Evolutionary conservation across 2,797 vertebrate genomes (phyloP).

Genomic region (Botia kubotai): DNA sequence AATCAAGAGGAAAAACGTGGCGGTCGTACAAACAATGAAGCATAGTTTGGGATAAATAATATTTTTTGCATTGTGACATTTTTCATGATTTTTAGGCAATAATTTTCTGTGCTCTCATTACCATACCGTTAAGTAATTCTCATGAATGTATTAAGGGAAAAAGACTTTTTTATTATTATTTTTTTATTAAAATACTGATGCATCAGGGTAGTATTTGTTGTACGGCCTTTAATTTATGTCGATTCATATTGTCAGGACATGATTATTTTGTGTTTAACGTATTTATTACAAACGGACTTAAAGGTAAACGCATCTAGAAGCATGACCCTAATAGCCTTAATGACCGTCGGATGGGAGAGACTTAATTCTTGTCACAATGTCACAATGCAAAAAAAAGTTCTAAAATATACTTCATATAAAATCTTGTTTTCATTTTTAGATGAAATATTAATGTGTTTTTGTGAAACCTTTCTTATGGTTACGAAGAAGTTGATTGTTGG

Average conservation of each 20-base stretch:
- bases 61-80: too few species aligned
- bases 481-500: neutral
- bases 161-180: too few species aligned
- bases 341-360: too few species aligned
- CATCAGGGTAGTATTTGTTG: neutral
- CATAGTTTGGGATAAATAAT: too few species aligned
- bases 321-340: neutral
- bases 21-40: neutral
- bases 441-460: neutral
- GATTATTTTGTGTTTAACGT: neutral
- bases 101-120: neutral
- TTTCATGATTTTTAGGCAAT: too few species aligned
- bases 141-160: too few species aligned
- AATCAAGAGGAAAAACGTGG: neutral
- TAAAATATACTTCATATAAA: neutral
- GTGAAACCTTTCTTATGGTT: too few species aligned
- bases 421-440: conserved; percentile 1
- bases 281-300: neutral
- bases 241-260: neutral
- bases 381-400: neutral
- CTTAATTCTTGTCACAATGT: neutral
- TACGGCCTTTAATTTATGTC: neutral
- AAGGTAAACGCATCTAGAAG: neutral
- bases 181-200: too few species aligned
- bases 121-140: neutral